Conservation (phyloP, 2,888 invertebrate species). For the Phaonia tiefii region DNA sequence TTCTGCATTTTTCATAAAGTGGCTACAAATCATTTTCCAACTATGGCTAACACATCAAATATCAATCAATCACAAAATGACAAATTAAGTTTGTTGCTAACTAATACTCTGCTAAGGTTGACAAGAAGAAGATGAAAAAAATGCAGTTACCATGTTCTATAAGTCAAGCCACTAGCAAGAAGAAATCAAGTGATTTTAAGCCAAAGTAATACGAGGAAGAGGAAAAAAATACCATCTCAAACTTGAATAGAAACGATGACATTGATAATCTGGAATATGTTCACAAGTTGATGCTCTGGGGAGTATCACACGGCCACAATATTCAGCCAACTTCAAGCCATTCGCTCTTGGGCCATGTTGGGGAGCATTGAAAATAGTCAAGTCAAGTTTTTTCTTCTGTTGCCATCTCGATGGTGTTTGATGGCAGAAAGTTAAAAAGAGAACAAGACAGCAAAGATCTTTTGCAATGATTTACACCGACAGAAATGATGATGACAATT, state of each 20-base stretch:
- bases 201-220: slow-evolving; percentile 10
- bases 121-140: no score
- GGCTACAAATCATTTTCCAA: slow-evolving; percentile 33
- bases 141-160: slow-evolving; percentile 22
- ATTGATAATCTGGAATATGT: slow-evolving; percentile 56
- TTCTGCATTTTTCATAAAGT: slow-evolving; percentile 16
- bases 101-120: background rate
- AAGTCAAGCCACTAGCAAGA: background rate
- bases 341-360: slow-evolving; percentile 12
- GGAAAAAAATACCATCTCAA: slow-evolving; percentile 39
- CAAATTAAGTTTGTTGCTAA: slow-evolving; percentile 63
- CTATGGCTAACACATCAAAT: slow-evolving; percentile 27
- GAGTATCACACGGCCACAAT: no score
- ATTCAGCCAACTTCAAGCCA: no score
- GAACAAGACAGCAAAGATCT: slow-evolving; percentile 35
- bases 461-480: slow-evolving; percentile 56
- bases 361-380: no score
- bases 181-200: slow-evolving; percentile 13
- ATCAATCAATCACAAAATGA: slow-evolving; percentile 61
- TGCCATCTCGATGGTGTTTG: background rate
- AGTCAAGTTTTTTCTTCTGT: background rate
- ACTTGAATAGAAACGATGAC: slow-evolving; percentile 54
- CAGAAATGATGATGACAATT: slow-evolving; percentile 61
- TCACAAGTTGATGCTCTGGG: slow-evolving; percentile 30
- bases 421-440: slow-evolving; percentile 19